Conservation (phyloP, 1,140 invertebrate genomes). For the Ridgeia piscesae region DNA sequence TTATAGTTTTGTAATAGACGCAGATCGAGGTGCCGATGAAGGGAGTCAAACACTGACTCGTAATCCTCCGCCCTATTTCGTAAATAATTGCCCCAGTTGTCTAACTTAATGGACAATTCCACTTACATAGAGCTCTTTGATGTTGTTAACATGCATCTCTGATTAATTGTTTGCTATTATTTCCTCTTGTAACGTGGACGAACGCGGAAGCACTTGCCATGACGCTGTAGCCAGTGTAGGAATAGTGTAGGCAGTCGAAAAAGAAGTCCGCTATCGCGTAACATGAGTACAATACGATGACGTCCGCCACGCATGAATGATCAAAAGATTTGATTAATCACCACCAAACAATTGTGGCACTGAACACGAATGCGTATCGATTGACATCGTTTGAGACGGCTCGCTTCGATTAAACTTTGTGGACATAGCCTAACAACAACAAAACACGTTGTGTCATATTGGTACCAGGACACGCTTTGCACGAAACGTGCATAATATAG, state of each 20-base stretch:
- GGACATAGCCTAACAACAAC: too few relatives aligned
- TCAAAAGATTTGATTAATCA: not conserved
- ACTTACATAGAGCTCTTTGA: not conserved
- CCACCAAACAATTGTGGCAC: not conserved
- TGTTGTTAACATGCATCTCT: not conserved
- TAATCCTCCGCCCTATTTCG: too few relatives aligned
- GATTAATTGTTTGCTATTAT: not conserved
- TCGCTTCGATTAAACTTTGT: not conserved
- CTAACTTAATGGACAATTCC: not conserved
- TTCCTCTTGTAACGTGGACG: not conserved
- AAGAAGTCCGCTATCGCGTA: not conserved
- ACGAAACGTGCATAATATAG: not conserved
- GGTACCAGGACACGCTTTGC: not conserved
- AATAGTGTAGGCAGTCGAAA: not conserved
- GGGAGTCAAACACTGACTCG: too few relatives aligned
- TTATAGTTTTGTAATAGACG: too few relatives aligned
- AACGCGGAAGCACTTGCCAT: not conserved
- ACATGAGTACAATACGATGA: not conserved
- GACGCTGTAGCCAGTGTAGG: not conserved
- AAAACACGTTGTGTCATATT: too few relatives aligned
- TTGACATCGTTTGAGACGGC: not conserved
- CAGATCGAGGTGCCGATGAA: too few relatives aligned
- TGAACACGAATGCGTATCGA: not conserved
- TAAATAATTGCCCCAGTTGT: not conserved
- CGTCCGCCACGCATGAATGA: not conserved